Percentiles rank a stretch among this genome's conserved stretches.
Evolutionary conservation across 2,113 vertebrate genomes (phyloP).

Genomic region (Corythoichthys haematopterus): DNA sequence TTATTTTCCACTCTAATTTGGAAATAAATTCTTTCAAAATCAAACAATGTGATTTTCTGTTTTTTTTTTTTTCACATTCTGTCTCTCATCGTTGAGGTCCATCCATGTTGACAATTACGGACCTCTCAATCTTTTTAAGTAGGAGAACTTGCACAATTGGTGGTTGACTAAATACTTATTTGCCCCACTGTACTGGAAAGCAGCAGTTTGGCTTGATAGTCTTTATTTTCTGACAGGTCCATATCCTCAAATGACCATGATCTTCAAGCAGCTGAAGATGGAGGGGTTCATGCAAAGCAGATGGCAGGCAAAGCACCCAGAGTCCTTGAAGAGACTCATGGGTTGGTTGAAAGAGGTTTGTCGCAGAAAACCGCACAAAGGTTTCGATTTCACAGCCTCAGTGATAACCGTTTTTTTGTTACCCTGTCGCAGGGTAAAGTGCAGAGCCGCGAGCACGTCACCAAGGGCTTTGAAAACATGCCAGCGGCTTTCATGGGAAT

Average conservation of each 20-base stretch:
- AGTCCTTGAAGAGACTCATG: slow-evolving; percentile 75
- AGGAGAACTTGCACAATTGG: too few relatives aligned
- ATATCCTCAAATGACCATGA: slow-evolving; percentile 62
- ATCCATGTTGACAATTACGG: too few relatives aligned
- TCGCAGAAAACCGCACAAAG: not conserved
- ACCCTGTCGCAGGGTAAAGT: slow-evolving; percentile 75
- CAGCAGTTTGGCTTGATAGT: too few relatives aligned
- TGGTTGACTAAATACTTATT: too few relatives aligned
- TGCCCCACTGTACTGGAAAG: too few relatives aligned
- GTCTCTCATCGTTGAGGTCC: too few relatives aligned
- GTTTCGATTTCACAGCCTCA: not conserved
- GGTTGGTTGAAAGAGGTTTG: slow-evolving; percentile 79
- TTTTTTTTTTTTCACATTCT: too few relatives aligned
- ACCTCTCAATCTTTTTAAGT: too few relatives aligned
- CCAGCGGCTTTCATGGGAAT: slow-evolving; percentile 83
- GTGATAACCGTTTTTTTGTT: not conserved
- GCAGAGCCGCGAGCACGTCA: slow-evolving; percentile 73
- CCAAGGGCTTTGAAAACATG: slow-evolving; percentile 85
- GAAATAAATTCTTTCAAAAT: too few relatives aligned
- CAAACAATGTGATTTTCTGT: too few relatives aligned
- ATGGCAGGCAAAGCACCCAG: slow-evolving; percentile 71
- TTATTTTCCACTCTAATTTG: too few relatives aligned
- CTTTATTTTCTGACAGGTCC: slow-evolving; percentile 70
- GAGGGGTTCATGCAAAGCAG: slow-evolving; percentile 74
- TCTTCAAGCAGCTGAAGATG: slow-evolving; percentile 77